Conservation (phyloP, 2,888 invertebrate genomes). For the Drosophila nr. perissopoda region DNA sequence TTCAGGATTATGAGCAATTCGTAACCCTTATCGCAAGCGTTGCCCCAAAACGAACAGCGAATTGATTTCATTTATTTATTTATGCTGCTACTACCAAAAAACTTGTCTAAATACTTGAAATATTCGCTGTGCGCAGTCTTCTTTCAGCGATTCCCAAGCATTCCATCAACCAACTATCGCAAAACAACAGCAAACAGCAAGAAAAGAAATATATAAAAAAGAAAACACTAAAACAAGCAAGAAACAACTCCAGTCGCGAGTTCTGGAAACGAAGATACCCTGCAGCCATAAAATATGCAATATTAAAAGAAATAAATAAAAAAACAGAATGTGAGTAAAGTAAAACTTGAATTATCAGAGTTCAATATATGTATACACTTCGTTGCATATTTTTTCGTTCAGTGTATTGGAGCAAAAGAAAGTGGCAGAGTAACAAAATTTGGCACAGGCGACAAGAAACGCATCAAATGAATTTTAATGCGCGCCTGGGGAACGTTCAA, state of each 20-base stretch:
- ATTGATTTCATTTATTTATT: conserved; percentile 69
- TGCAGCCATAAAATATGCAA: not conserved
- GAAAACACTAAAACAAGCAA: not conserved
- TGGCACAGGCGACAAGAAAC: conserved; percentile 70
- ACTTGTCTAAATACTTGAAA: conserved; percentile 64
- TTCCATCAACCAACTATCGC: conserved; percentile 47
- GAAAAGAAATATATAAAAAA: conserved; percentile 1
- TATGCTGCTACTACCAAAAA: conserved; percentile 61
- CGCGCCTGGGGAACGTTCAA: conserved; percentile 61
- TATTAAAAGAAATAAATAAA: not conserved
- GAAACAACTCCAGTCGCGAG: conserved; percentile 1
- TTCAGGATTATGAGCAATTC: conserved; percentile 17
- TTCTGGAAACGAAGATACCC: not conserved
- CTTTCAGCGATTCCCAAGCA: conserved; percentile 46
- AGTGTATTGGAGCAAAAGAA: conserved; percentile 18
- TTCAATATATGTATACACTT: not conserved
- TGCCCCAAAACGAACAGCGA: conserved; percentile 31
- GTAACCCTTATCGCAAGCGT: conserved; percentile 18
- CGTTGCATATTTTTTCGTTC: not conserved
- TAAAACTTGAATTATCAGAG: not conserved
- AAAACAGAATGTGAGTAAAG: not conserved
- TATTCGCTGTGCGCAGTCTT: conserved; percentile 46
- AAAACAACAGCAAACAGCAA: conserved; percentile 16
- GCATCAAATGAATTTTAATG: conserved; percentile 74
- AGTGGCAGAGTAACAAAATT: conserved; percentile 34